A percentile compares a stretch with the other conserved stretches of the same genome.
These are phyloP conservation scores for Myrmecobius fasciatus DNA, from an alignment of 2,113 vertebrate species.

Conservation along the genomic window DNA sequence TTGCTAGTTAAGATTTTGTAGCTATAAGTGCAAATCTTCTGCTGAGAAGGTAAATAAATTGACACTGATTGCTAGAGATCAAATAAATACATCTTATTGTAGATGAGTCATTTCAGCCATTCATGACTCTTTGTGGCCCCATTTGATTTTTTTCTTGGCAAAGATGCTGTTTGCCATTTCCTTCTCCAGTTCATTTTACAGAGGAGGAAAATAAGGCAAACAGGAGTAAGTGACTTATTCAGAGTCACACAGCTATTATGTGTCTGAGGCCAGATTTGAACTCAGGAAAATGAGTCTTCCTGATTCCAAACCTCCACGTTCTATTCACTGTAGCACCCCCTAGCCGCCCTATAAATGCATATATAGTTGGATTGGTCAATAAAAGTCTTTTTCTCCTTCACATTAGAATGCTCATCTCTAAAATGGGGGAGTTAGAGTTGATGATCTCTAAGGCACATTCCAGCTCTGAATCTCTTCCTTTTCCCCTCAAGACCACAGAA, in stretches of 20 bases:
- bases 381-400: not conserved
- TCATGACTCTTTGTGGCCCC: not conserved
- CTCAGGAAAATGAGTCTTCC: not conserved
- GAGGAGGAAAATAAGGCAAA: not conserved
- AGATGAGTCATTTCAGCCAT: not conserved
- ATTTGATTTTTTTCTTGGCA: not conserved
- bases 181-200: not conserved
- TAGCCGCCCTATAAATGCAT: not conserved
- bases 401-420: not conserved
- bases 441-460: not conserved
- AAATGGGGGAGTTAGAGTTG: not conserved
- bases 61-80: not conserved
- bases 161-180: not conserved
- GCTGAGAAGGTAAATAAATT: not conserved
- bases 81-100: not conserved
- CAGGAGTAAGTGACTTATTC: not conserved
- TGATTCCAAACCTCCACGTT: not conserved
- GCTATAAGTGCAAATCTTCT: not conserved
- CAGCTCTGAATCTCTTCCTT: not conserved
- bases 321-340: not conserved
- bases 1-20: not conserved
- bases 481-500: not conserved
- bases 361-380: not conserved
- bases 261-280: not conserved
- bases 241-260: not conserved